A percentile compares a stretch with the other conserved stretches of the same genome.
Conservation (phyloP, 2,888 invertebrate genomes). For the Lithophane socia region DNA sequence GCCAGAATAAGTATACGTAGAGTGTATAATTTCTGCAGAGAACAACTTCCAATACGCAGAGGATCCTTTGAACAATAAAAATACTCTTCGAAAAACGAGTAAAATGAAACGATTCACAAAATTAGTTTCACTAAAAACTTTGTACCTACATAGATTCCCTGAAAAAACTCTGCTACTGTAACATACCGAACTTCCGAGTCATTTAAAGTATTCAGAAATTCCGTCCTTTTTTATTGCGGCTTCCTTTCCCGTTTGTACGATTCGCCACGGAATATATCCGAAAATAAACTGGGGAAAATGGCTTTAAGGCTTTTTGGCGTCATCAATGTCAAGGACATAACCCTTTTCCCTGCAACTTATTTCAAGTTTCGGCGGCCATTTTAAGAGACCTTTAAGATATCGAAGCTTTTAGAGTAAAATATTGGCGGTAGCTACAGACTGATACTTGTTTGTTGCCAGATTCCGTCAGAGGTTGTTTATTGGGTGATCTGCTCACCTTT, state of each 20-base stretch:
- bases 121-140: slow-evolving; percentile 28
- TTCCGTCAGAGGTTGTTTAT: no score
- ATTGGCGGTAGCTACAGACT: not conserved
- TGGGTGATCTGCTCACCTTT: not conserved
- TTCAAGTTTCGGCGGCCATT: slow-evolving; percentile 30
- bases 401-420: slow-evolving; percentile 12
- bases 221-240: slow-evolving; percentile 48
- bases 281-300: slow-evolving; percentile 47
- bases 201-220: slow-evolving; percentile 53
- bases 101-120: slow-evolving; percentile 13
- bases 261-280: slow-evolving; percentile 37
- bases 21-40: not conserved
- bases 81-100: not conserved
- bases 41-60: not conserved
- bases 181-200: slow-evolving; percentile 29
- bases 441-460: not conserved
- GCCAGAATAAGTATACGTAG: not conserved
- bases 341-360: slow-evolving; percentile 45
- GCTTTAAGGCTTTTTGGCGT: slow-evolving; percentile 39
- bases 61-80: not conserved
- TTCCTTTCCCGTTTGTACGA: slow-evolving; percentile 39
- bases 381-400: slow-evolving; percentile 21
- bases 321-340: slow-evolving; percentile 52
- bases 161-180: slow-evolving; percentile 3
- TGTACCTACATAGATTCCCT: slow-evolving; percentile 4